Evolutionary conservation across 2,888 invertebrate species (phyloP).

Genomic region (Drosophila kuntzei): DNA sequence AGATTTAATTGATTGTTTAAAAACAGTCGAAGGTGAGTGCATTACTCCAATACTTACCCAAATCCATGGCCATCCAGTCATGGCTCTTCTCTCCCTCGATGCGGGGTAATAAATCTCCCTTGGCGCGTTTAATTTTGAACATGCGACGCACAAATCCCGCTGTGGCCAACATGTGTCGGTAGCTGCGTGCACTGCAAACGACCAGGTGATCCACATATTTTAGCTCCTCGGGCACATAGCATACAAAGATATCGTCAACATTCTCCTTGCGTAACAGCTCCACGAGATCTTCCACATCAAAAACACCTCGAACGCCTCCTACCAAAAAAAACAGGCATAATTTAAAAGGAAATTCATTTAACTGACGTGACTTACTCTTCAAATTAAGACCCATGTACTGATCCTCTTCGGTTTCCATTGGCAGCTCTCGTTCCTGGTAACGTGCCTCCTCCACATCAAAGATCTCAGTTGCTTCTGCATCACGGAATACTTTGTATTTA

Average conservation of each 20-base stretch:
- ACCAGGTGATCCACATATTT: constrained; percentile 95
- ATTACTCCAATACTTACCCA: constrained; percentile 88
- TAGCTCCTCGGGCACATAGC: constrained; percentile 89
- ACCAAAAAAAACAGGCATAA: not conserved
- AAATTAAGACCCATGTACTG: constrained; percentile 87
- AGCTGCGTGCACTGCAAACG: constrained; percentile 91
- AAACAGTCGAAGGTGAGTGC: not conserved
- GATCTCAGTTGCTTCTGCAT: constrained; percentile 89
- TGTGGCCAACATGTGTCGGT: constrained; percentile 90
- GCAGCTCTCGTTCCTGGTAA: constrained; percentile 60
- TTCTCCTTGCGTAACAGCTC: constrained; percentile 91
- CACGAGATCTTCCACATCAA: constrained; percentile 94
- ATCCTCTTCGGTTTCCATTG: constrained; percentile 36
- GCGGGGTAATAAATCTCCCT: constrained; percentile 89
- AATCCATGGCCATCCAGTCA: constrained; percentile 96
- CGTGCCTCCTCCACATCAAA: constrained; percentile 91
- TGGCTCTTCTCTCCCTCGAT: constrained; percentile 91
- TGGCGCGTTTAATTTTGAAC: constrained; percentile 90
- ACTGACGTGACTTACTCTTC: constrained; percentile 85
- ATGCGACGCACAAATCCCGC: constrained; percentile 91
- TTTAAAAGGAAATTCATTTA: too few species aligned
- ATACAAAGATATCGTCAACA: constrained; percentile 92
- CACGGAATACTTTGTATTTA: constrained; percentile 90
- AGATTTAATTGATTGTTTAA: not conserved
- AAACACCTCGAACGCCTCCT: constrained; percentile 95